A percentile compares a stretch with the other conserved stretches of the same genome.
Evolutionary conservation across 2,888 invertebrate genomes (phyloP).

Genomic region (Eupithecia insigniata): DNA sequence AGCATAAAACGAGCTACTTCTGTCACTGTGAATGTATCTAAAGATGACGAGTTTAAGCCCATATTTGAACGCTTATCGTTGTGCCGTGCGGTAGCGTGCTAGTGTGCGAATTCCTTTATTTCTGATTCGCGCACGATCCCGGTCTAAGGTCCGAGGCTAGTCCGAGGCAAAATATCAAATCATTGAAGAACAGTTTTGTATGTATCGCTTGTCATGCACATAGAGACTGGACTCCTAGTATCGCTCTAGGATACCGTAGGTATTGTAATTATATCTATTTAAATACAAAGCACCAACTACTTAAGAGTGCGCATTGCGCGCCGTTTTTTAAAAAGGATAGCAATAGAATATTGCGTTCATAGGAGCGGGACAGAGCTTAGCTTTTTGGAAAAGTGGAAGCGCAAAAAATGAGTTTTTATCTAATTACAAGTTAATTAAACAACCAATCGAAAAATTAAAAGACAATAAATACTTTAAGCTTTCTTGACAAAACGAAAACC

Average conservation of each 20-base stretch:
- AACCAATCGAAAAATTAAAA: too few species aligned
- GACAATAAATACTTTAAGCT: too few species aligned
- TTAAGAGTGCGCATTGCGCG: too few species aligned
- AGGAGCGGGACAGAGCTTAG: too few species aligned
- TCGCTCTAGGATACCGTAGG: not conserved
- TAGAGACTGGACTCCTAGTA: not conserved
- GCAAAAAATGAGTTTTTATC: too few species aligned
- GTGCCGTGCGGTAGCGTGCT: not conserved
- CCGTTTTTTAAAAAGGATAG: too few species aligned
- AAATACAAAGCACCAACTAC: not conserved
- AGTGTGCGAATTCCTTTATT: not conserved
- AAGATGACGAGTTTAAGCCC: not conserved
- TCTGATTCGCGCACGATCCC: not conserved
- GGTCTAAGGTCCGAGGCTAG: not conserved
- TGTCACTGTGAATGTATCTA: not conserved
- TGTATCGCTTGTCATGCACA: not conserved
- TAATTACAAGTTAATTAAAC: too few species aligned
- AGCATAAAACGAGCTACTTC: not conserved
- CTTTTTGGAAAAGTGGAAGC: too few species aligned
- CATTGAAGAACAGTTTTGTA: not conserved
- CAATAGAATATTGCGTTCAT: too few species aligned
- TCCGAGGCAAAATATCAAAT: not conserved
- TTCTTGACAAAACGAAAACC: too few species aligned
- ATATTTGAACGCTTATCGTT: not conserved
- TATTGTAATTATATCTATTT: not conserved